Percentiles rank a stretch among this genome's conserved stretches.
Conservation (phyloP, 2,888 invertebrate species). For the Caenorhabditis drosophilae region DNA sequence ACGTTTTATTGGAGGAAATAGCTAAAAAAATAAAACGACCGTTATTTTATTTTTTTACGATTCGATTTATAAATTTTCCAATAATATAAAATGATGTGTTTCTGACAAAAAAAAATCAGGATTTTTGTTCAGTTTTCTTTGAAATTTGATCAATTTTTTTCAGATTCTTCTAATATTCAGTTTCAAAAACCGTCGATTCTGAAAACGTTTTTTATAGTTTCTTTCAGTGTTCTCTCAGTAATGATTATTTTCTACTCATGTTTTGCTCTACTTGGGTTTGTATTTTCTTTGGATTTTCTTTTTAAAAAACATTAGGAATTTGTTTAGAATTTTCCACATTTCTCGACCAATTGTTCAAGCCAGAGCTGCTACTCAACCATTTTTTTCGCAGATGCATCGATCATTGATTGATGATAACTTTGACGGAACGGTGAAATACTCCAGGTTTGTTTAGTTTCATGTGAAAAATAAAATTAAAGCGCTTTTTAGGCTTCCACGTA, state of each 20-base stretch:
- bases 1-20: too few species aligned
- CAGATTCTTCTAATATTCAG: background rate
- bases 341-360: background rate
- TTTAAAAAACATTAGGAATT: background rate
- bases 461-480: background rate
- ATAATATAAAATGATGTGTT: too few species aligned
- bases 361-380: slow-evolving; percentile 26
- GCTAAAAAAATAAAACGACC: too few species aligned
- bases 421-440: slow-evolving; percentile 15
- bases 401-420: slow-evolving; percentile 23
- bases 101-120: slow-evolving; percentile 9
- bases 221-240: background rate
- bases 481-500: slow-evolving; percentile 12
- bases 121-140: too few species aligned
- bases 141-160: too few species aligned
- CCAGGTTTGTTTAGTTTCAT: slow-evolving; percentile 4
- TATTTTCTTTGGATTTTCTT: background rate
- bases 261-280: slow-evolving; percentile 14
- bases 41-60: too few species aligned
- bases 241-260: slow-evolving; percentile 11
- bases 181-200: background rate
- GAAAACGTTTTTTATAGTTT: slow-evolving; percentile 7
- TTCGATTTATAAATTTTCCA: too few species aligned
- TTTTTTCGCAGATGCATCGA: slow-evolving; percentile 20
- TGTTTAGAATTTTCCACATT: too few species aligned